A percentile compares a stretch with the other conserved stretches of the same genome.
Conservation (phyloP, 2,113 vertebrate species). For the Bothrops jararaca region DNA sequence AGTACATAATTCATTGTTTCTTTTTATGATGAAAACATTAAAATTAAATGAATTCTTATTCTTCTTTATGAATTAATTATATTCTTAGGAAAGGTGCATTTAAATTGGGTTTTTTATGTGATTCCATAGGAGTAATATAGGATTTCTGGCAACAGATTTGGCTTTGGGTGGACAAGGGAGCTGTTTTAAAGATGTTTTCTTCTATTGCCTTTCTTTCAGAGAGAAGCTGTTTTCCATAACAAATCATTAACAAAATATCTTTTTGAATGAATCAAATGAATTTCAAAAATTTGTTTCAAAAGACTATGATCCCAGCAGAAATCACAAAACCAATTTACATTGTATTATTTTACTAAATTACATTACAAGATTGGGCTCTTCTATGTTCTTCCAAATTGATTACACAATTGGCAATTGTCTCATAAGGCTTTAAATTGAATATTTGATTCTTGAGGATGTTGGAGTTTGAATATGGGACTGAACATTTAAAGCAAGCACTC, state of each 20-base stretch:
- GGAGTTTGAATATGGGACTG: too few relatives aligned
- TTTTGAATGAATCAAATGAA: constrained; percentile 13
- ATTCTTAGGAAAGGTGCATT: constrained; percentile 22
- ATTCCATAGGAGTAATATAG: neutral
- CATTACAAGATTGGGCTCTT: too few relatives aligned
- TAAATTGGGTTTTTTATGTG: constrained; percentile 16
- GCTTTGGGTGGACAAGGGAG: constrained; percentile 3
- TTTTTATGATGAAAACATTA: neutral
- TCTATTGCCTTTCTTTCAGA: neutral
- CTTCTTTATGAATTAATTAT: constrained; percentile 29
- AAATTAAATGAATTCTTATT: constrained; percentile 18
- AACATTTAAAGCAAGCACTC: neutral
- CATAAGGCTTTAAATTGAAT: too few relatives aligned
- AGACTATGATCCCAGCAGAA: too few relatives aligned
- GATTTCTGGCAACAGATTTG: constrained; percentile 34
- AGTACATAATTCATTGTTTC: constrained; percentile 14
- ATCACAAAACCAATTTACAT: too few relatives aligned
- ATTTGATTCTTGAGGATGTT: too few relatives aligned
- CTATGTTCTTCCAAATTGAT: too few relatives aligned
- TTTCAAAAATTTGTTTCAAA: too few relatives aligned
- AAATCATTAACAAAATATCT: constrained; percentile 35
- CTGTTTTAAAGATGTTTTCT: constrained; percentile 16
- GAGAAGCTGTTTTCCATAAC: neutral
- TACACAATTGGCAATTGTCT: too few relatives aligned
- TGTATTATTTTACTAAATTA: too few relatives aligned